These are phyloP conservation scores for Lineus longissimus DNA, from an alignment of 1,140 invertebrate genomes.

Conservation along the genomic window DNA sequence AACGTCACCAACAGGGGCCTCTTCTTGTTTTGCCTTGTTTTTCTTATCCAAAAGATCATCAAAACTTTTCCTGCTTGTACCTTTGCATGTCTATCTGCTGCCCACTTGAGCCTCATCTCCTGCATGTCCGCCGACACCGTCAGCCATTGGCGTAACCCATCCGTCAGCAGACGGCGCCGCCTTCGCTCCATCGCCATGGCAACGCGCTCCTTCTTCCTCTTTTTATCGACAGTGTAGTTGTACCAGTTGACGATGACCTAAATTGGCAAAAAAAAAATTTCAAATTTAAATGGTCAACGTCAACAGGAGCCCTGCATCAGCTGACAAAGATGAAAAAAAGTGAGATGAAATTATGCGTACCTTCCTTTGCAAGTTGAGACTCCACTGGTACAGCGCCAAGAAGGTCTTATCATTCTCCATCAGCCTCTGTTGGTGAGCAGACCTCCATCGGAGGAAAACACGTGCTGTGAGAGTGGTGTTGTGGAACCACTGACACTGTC, in stretches of 20 bases:
- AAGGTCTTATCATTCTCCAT: slow-evolving; percentile 20
- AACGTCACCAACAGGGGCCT: too few species aligned
- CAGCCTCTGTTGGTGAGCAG: slow-evolving; percentile 20
- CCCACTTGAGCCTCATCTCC: slow-evolving; percentile 27
- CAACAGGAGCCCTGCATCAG: neutral
- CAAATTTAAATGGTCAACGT: neutral
- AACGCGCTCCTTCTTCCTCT: slow-evolving; percentile 27
- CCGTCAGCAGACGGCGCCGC: slow-evolving; percentile 18
- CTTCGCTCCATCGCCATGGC: slow-evolving; percentile 22
- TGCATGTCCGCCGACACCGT: slow-evolving; percentile 28
- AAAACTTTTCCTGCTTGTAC: too few species aligned
- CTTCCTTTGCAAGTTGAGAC: slow-evolving; percentile 35
- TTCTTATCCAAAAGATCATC: too few species aligned
- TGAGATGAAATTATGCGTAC: slow-evolving; percentile 17
- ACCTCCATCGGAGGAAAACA: slow-evolving; percentile 27
- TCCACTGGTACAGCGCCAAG: slow-evolving; percentile 43
- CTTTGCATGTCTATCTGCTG: slow-evolving; percentile 31
- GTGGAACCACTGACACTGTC: slow-evolving; percentile 32
- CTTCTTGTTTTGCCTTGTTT: too few species aligned
- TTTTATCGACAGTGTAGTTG: slow-evolving; percentile 19
- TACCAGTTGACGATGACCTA: slow-evolving; percentile 31
- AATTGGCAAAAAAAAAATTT: slow-evolving; percentile 5
- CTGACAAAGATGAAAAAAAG: neutral
- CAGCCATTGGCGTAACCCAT: slow-evolving; percentile 34
- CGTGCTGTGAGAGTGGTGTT: slow-evolving; percentile 23